Percentiles rank a stretch among this genome's conserved stretches.
Evolutionary conservation across 2,113 vertebrate genomes (phyloP).

Genomic region (Hemichromis elongatus): DNA sequence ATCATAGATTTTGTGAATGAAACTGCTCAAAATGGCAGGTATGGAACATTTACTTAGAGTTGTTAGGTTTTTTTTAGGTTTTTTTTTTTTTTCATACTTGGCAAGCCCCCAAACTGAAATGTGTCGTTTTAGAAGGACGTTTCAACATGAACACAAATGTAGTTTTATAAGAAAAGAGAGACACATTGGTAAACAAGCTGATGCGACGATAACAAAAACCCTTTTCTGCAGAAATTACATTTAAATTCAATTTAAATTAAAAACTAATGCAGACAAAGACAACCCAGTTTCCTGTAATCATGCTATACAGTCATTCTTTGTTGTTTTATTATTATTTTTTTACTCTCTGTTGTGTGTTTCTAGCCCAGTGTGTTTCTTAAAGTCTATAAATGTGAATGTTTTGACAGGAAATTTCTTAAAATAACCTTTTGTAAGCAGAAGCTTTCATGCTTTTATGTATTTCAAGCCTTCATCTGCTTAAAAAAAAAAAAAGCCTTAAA

Average conservation of each 20-base stretch:
- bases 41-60: constrained; percentile 40
- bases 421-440: neutral
- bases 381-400: constrained; percentile 38
- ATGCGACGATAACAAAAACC: neutral
- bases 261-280: neutral
- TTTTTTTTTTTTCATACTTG: constrained; percentile 2
- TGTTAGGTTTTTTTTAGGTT: neutral
- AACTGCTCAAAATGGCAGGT: constrained; percentile 58
- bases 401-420: constrained; percentile 21
- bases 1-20: constrained; percentile 75
- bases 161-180: constrained; percentile 19
- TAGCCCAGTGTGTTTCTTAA: neutral
- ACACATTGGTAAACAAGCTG: neutral
- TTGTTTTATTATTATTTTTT: neutral
- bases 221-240: neutral
- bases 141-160: neutral
- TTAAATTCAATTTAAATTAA: neutral
- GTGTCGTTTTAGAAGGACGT: constrained; percentile 17
- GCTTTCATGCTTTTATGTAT: constrained; percentile 4
- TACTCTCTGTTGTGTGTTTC: neutral
- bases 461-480: neutral
- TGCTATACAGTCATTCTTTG: neutral
- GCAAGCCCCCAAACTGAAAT: constrained; percentile 13
- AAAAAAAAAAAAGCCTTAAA: neutral
- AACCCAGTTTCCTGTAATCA: neutral